Evolutionary conservation across 1,140 invertebrate species (phyloP), one percentile per base, ranked within the genome.

Genomic region (Delia radicum): DNA sequence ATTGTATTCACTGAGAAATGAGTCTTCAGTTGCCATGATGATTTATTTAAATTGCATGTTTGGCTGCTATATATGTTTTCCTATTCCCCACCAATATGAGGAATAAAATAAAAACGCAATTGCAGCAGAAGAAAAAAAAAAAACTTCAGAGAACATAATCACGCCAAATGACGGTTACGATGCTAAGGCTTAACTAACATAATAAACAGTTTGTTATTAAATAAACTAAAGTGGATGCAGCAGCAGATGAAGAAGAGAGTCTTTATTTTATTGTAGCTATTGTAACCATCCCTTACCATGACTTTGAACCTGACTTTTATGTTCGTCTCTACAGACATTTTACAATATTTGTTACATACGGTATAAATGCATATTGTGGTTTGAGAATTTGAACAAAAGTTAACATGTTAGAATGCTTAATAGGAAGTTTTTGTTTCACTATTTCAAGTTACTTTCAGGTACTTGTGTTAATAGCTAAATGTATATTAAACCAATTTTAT

Each of bases 41-140:
- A 55, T 55, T 55, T 55, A 55, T 55, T 55, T 55, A 55, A 55
- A 55, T 55, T 55, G 48, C 48, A 55, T 55, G 48, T 55, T 55
- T 21, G 42, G 12, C 5, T 3, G 42, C n/a, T 48, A 15, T n/a
- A 10, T 48, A 55, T 24, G n/a, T n/a, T 55, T 7, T n/a, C 6
- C 18, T 21, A 3, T 21, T 55, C n/a, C 7, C 48, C n/a, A 21
- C n/a, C 33, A 13, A 2, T 1, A 37, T 37, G 3, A 37, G 13
- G 13, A 37, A 55, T 21, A 21, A 55, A 55, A 55, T 24, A 7
- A 7, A 55, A 55, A 55, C 48, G 4, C 48, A 55, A 55, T 55
- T 21, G n/a, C 48, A 55, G 15, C 18, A 48, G n/a, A n/a, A 48
- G n/a, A 18, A 13, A 33, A 33, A 33, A 33, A 33, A 33, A 33